Conservation (phyloP, 2,888 invertebrate genomes). For the Polymixis flavicincta region DNA sequence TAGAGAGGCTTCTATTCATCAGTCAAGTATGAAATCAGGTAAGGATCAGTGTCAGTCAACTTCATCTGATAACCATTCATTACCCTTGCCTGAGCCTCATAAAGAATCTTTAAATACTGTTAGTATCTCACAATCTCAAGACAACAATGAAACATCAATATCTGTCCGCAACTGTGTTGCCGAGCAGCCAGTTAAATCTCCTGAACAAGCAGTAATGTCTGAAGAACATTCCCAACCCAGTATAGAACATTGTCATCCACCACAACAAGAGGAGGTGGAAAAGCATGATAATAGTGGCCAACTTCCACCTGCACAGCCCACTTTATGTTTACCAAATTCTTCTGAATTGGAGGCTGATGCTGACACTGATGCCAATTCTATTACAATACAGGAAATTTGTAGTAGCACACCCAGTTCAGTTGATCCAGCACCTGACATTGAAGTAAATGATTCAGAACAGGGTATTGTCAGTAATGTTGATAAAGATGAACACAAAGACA, state of each 20-base stretch:
- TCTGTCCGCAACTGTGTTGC: constrained; percentile 48
- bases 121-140: constrained; percentile 67
- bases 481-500: constrained; percentile 28
- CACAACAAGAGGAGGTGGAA: constrained; percentile 28
- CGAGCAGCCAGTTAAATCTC: constrained; percentile 39
- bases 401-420: constrained; percentile 22
- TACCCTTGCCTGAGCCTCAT: constrained; percentile 63
- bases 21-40: constrained; percentile 65
- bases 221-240: constrained; percentile 61
- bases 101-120: constrained; percentile 66
- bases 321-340: constrained; percentile 33
- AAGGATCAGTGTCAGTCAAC: constrained; percentile 84
- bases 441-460: constrained; percentile 45
- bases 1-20: constrained; percentile 71
- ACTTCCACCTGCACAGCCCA: constrained; percentile 51
- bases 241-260: constrained; percentile 33
- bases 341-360: constrained; percentile 44
- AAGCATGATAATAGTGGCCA: constrained; percentile 45
- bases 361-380: constrained; percentile 45
- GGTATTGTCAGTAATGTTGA: constrained; percentile 32
- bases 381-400: constrained; percentile 53
- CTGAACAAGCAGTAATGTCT: constrained; percentile 36
- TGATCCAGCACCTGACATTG: constrained; percentile 16
- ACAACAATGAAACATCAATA: constrained; percentile 40
- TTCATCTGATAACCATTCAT: constrained; percentile 74